These are phyloP conservation scores for Jacana jacana DNA, from an alignment of 2,113 vertebrate genomes.

Conservation along the genomic window DNA sequence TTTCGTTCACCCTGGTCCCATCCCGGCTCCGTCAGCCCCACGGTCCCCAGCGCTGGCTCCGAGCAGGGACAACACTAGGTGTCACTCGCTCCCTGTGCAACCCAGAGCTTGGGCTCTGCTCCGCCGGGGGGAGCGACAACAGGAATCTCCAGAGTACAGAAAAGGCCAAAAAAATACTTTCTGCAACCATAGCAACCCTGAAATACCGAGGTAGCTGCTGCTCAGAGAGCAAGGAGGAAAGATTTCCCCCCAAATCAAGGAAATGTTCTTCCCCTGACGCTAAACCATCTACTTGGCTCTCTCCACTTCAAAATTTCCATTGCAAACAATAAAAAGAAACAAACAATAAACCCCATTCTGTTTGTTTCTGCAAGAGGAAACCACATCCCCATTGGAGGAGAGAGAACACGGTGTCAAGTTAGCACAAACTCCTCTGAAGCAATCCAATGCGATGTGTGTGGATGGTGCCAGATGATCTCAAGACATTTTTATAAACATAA, in stretches of 20 bases:
- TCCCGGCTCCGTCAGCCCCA: not conserved
- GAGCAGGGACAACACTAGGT: conserved; percentile 57
- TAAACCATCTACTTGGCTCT: not conserved
- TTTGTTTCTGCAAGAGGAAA: conserved; percentile 38
- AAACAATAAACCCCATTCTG: not conserved
- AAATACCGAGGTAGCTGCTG: not conserved
- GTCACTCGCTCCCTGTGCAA: conserved; percentile 50
- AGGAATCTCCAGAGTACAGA: not conserved
- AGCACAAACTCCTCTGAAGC: conserved; percentile 45
- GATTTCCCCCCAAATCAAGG: not conserved
- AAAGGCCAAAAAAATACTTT: conserved; percentile 35
- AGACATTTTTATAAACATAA: conserved; percentile 51
- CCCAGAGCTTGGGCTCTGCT: not conserved
- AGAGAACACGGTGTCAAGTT: conserved; percentile 47
- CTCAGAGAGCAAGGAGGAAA: not conserved
- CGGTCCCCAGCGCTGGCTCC: not conserved
- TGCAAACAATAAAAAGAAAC: not conserved
- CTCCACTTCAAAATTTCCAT: conserved; percentile 35
- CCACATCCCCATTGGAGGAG: not conserved
- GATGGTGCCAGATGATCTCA: conserved; percentile 54
- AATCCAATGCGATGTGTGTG: conserved; percentile 36
- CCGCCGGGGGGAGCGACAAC: not conserved
- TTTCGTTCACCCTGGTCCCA: not conserved
- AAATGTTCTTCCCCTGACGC: not conserved
- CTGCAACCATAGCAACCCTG: conserved; percentile 24